phyloP scores from a whole-genome alignment of 2,888 invertebrate species.

The Nomada ferruginata region DNA sequence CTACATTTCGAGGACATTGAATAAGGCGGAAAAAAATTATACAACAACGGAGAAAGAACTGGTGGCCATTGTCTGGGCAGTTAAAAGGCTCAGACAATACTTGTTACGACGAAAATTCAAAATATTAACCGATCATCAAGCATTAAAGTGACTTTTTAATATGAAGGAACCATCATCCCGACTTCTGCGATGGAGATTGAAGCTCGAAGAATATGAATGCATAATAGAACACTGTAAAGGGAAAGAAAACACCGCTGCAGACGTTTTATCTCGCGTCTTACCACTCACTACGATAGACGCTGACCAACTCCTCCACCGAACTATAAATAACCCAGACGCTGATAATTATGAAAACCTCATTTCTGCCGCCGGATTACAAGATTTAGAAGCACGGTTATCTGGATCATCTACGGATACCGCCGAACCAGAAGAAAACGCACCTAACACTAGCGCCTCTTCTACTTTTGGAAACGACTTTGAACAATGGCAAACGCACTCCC shows the following conservation, averaged over 20 bases:
- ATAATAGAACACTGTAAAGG: not conserved
- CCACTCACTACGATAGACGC: not conserved
- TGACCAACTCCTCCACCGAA: no score
- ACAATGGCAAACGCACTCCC: no score
- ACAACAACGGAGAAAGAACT: not conserved
- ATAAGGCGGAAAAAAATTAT: not conserved
- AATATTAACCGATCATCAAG: not conserved
- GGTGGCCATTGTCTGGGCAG: not conserved
- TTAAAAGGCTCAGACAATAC: not conserved
- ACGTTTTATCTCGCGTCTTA: not conserved
- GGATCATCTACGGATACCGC: no score
- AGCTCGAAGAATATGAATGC: conserved; percentile 8
- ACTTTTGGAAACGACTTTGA: no score
- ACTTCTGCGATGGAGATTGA: not conserved
- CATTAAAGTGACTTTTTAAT: not conserved
- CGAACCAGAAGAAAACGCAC: no score
- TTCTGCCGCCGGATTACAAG: no score
- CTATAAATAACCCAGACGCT: no score
- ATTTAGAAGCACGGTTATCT: no score
- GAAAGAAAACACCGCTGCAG: conserved; percentile 3
- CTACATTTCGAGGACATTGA: not conserved
- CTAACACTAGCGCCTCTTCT: no score
- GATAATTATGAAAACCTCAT: no score
- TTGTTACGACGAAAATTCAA: not conserved
- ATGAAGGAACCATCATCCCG: not conserved